Conservation (phyloP, 1,140 invertebrate species). For the Thaumatotibia leucotreta region DNA sequence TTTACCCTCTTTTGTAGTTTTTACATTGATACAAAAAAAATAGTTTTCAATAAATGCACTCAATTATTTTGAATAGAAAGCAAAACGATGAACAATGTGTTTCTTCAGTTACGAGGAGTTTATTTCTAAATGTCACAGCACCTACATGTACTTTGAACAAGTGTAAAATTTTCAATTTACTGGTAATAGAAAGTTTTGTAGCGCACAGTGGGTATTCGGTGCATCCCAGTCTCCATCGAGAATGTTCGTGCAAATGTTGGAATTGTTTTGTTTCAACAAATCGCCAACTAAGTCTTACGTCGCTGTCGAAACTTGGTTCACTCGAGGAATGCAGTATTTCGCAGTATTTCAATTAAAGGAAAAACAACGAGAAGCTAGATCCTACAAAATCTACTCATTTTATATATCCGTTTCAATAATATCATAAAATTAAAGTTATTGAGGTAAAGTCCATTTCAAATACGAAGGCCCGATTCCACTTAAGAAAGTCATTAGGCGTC, state of each 20-base stretch:
- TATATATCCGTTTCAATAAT: background rate
- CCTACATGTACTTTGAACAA: background rate
- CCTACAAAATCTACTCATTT: background rate
- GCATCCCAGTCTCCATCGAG: background rate
- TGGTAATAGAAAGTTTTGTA: background rate
- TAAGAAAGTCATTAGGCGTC: no score
- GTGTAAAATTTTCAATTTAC: background rate
- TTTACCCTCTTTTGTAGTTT: no score
- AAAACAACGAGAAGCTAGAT: background rate
- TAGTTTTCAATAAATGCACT: no score
- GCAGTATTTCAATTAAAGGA: background rate
- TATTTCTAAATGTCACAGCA: background rate
- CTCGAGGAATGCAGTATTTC: background rate
- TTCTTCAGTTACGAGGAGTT: no score
- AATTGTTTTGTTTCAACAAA: constrained; percentile 8
- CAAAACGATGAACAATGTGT: no score
- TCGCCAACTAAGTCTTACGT: background rate
- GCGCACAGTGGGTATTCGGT: background rate
- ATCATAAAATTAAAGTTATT: no score
- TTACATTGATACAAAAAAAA: no score
- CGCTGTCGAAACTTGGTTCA: background rate
- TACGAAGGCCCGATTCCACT: no score
- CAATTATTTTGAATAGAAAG: no score
- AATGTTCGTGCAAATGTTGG: background rate
- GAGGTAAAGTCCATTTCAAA: no score